A percentile compares a stretch with the other conserved stretches of the same genome.
Evolutionary conservation across 2,797 vertebrate species (phyloP).

Genomic region (Sebastiscus tertius): DNA sequence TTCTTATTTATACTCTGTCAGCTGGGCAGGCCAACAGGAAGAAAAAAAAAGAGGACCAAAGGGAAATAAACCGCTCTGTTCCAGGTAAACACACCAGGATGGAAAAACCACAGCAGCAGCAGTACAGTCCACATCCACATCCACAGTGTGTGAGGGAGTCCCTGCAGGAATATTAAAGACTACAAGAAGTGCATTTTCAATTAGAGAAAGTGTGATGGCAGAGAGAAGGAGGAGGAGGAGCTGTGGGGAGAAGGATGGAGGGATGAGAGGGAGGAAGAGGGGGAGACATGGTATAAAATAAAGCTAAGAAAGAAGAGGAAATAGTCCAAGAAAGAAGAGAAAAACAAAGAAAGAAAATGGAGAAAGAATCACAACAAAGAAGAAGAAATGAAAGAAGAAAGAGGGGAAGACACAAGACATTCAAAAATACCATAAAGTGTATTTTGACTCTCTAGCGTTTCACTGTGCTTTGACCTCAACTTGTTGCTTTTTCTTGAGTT

Average conservation of each 20-base stretch:
- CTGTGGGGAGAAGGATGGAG: no score
- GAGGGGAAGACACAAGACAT: not conserved
- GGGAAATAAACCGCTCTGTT: constrained; percentile 39
- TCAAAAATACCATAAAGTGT: not conserved
- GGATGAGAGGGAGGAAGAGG: no score
- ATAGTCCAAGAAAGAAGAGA: not conserved
- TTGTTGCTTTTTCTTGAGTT: not conserved
- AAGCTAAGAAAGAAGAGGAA: not conserved
- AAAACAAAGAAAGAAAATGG: not conserved
- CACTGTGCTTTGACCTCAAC: not conserved
- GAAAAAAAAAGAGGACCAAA: not conserved
- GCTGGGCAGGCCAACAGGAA: constrained; percentile 23
- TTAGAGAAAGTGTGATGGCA: constrained; percentile 14
- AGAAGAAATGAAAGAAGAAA: not conserved
- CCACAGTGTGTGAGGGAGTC: not conserved
- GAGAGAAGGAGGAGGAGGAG: not conserved
- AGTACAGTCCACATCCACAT: not conserved
- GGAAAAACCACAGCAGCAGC: constrained; percentile 41
- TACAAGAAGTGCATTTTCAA: constrained; percentile 29
- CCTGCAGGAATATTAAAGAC: not conserved
- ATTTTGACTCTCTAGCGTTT: not conserved
- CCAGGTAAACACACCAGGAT: constrained; percentile 57
- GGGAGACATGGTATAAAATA: not conserved
- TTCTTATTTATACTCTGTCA: constrained; percentile 40
- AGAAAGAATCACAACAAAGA: not conserved